Percentiles rank a stretch among this genome's conserved stretches.
These are phyloP conservation scores for Agrochola circellaris DNA, from an alignment of 2,888 invertebrate species.

Conservation along the genomic window DNA sequence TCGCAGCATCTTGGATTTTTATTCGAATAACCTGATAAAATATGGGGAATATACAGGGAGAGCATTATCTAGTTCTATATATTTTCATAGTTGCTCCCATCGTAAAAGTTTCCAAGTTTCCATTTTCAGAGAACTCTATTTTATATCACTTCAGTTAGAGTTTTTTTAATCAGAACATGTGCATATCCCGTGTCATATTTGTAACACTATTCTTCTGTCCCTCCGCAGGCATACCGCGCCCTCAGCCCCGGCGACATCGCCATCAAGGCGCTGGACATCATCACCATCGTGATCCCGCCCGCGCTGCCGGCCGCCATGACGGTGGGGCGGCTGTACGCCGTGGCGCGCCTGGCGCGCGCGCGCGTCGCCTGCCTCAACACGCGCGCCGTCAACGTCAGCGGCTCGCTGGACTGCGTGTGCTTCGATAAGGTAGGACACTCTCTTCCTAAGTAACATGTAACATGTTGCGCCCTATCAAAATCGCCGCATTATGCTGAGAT, in stretches of 20 bases:
- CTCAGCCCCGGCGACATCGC: slow-evolving; percentile 92
- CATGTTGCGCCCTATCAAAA: no score
- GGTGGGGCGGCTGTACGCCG: slow-evolving; percentile 97
- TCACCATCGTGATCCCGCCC: slow-evolving; percentile 98
- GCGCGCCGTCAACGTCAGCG: slow-evolving; percentile 97
- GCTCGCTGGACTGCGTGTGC: slow-evolving; percentile 96
- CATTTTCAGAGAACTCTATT: not conserved
- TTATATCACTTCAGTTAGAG: no score
- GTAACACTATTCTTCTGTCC: rapidly evolving
- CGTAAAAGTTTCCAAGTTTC: no score
- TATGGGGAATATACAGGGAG: no score
- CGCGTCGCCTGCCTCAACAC: slow-evolving; percentile 98
- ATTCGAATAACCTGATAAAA: no score
- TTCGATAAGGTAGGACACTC: slow-evolving; percentile 93
- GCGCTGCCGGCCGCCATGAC: slow-evolving; percentile 99
- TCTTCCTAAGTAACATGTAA: not conserved
- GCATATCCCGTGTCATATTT: not conserved
- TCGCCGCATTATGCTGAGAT: no score
- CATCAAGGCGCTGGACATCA: slow-evolving; percentile 96
- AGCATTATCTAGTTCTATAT: no score
- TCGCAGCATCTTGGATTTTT: no score
- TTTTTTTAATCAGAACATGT: not conserved
- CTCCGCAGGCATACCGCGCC: slow-evolving; percentile 90
- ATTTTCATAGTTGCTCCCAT: no score
- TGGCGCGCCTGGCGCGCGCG: slow-evolving; percentile 94